These are phyloP conservation scores for Hylaea fasciaria DNA, from an alignment of 2,888 invertebrate species.

Conservation along the genomic window DNA sequence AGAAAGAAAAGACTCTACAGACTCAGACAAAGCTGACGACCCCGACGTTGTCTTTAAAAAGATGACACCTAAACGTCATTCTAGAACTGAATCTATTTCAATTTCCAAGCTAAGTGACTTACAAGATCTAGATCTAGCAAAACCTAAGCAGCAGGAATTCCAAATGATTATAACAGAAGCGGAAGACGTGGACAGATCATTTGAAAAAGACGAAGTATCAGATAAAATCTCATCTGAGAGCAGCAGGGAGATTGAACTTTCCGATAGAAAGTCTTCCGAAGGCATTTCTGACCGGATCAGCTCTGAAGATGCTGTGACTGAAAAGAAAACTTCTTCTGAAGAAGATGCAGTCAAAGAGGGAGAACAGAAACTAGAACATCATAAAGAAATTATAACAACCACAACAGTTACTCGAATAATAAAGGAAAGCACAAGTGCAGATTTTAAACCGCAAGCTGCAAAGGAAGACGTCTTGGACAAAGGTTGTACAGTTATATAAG, in stretches of 20 bases:
- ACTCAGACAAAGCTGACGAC: slow-evolving; percentile 66
- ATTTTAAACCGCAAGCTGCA: slow-evolving; percentile 48
- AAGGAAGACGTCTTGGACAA: slow-evolving; percentile 63
- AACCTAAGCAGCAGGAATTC: slow-evolving; percentile 74
- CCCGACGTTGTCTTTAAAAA: slow-evolving; percentile 75
- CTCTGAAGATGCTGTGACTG: slow-evolving; percentile 82
- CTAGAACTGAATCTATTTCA: slow-evolving; percentile 78
- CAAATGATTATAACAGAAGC: slow-evolving; percentile 81
- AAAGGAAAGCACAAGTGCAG: slow-evolving; percentile 54
- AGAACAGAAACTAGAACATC: slow-evolving; percentile 48
- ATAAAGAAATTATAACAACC: slow-evolving; percentile 48
- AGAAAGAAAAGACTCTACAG: slow-evolving; percentile 70
- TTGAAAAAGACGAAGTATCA: slow-evolving; percentile 77
- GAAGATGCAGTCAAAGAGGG: slow-evolving; percentile 65
- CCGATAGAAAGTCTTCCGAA: slow-evolving; percentile 80
- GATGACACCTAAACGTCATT: slow-evolving; percentile 77
- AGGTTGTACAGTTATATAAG: slow-evolving; percentile 48
- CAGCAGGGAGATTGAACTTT: slow-evolving; percentile 80
- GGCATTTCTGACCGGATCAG: slow-evolving; percentile 81
- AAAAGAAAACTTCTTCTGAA: slow-evolving; percentile 81
- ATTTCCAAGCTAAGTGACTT: slow-evolving; percentile 76
- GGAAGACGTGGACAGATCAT: slow-evolving; percentile 74
- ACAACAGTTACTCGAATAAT: slow-evolving; percentile 43
- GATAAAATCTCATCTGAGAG: slow-evolving; percentile 83
- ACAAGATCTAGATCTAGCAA: slow-evolving; percentile 62